Conservation (phyloP, 2,797 vertebrate species). For the Brotula barbata region DNA sequence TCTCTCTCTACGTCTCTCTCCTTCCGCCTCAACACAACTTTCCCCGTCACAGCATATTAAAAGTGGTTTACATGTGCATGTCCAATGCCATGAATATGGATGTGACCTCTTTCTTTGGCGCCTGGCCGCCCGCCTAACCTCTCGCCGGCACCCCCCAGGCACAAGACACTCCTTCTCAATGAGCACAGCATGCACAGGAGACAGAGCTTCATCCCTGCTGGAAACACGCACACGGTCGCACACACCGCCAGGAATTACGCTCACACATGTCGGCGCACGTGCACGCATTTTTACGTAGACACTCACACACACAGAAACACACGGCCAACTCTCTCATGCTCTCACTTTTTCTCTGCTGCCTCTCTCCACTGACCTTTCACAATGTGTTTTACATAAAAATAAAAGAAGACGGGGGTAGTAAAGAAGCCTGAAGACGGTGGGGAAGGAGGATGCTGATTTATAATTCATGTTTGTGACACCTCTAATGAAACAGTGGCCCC, state of each 20-base stretch:
- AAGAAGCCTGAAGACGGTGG: conserved; percentile 59
- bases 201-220: conserved; percentile 68
- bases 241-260: conserved; percentile 26
- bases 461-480: conserved; percentile 68
- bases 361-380: conserved; percentile 79
- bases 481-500: conserved; percentile 59
- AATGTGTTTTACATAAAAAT: conserved; percentile 77
- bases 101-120: conserved; percentile 96
- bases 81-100: conserved; percentile 99
- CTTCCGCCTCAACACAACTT: conserved; percentile 81
- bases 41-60: conserved; percentile 97
- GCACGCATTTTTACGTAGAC: conserved; percentile 14
- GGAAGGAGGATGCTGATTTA: conserved; percentile 60
- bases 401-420: conserved; percentile 57
- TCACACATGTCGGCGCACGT: conserved; percentile 35
- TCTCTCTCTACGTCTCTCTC: conserved; percentile 65
- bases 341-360: conserved; percentile 36
- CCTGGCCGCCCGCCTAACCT: conserved; percentile 82
- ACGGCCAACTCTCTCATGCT: conserved; percentile 48
- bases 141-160: conserved; percentile 82
- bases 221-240: conserved; percentile 31
- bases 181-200: conserved; percentile 91
- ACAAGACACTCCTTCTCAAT: conserved; percentile 90
- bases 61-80: conserved; percentile 95
- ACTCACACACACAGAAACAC: conserved; percentile 28